Conservation (phyloP, 2,113 vertebrate species). For the Eurypyga helias region DNA sequence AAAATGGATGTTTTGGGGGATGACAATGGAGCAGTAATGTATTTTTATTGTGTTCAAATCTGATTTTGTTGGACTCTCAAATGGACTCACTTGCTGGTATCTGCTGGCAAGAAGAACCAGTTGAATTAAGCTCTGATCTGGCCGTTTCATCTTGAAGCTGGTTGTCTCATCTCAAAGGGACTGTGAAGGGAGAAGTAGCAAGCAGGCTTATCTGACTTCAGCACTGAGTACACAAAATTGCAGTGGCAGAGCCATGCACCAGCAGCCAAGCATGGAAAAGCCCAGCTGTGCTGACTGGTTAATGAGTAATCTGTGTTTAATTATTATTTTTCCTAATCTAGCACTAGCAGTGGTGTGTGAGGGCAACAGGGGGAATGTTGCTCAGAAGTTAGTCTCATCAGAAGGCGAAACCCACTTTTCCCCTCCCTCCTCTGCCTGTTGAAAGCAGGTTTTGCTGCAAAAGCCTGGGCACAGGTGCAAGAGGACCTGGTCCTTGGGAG, state of each 20-base stretch:
- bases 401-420: background rate
- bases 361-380: background rate
- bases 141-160: background rate
- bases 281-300: background rate
- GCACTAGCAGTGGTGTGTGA: background rate
- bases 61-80: background rate
- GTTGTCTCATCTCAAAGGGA: background rate
- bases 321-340: background rate
- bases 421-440: background rate
- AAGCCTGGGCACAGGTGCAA: too few species aligned
- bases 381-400: background rate
- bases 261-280: background rate
- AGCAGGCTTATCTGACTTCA: background rate
- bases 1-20: background rate
- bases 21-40: background rate
- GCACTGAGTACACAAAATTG: background rate
- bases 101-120: background rate
- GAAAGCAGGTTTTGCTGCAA: background rate
- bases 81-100: background rate
- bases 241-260: background rate
- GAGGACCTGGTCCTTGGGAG: background rate
- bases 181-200: background rate
- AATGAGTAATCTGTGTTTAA: slow-evolving; percentile 26
- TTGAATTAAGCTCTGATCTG: background rate
- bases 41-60: background rate